Evolutionary conservation across 2,888 invertebrate genomes (phyloP).

Genomic region (Tetrapedia diversipes): DNA sequence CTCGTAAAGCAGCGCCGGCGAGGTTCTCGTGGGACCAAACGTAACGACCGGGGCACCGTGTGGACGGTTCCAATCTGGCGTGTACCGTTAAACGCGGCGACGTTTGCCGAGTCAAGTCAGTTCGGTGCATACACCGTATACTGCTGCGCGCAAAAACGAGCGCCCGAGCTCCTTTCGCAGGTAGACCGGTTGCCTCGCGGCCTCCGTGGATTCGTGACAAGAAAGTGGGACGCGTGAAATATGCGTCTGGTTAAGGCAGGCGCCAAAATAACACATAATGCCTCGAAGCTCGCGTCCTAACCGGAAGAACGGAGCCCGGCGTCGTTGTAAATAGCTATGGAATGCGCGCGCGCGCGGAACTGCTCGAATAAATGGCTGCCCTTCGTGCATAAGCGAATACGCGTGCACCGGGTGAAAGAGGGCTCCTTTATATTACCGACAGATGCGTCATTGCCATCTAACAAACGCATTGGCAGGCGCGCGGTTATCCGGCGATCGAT

Average conservation of each 20-base stretch:
- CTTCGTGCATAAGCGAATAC: slow-evolving; percentile 4
- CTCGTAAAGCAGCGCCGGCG: slow-evolving; percentile 9
- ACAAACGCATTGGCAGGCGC: background rate
- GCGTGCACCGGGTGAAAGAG: too few species aligned
- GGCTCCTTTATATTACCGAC: background rate
- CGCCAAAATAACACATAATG: slow-evolving; percentile 66
- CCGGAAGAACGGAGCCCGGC: slow-evolving; percentile 15
- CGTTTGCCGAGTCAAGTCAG: slow-evolving; percentile 51
- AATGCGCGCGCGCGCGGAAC: slow-evolving; percentile 6
- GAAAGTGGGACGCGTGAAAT: slow-evolving; percentile 68
- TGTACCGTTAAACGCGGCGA: slow-evolving; percentile 68
- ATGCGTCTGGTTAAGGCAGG: slow-evolving; percentile 63
- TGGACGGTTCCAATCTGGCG: slow-evolving; percentile 63
- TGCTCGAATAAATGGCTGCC: slow-evolving; percentile 28
- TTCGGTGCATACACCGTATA: slow-evolving; percentile 46
- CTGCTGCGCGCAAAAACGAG: slow-evolving; percentile 58
- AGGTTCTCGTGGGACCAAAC: slow-evolving; percentile 49
- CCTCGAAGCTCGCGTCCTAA: slow-evolving; percentile 14
- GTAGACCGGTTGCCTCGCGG: slow-evolving; percentile 50
- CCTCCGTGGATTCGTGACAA: slow-evolving; percentile 57
- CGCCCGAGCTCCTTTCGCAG: slow-evolving; percentile 61
- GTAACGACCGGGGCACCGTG: slow-evolving; percentile 48
- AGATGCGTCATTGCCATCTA: background rate
- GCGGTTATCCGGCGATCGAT: slow-evolving; percentile 32
- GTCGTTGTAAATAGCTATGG: slow-evolving; percentile 30